phyloP scores from a whole-genome alignment of 1,140 invertebrate genomes.

The Papilio dardanus region DNA sequence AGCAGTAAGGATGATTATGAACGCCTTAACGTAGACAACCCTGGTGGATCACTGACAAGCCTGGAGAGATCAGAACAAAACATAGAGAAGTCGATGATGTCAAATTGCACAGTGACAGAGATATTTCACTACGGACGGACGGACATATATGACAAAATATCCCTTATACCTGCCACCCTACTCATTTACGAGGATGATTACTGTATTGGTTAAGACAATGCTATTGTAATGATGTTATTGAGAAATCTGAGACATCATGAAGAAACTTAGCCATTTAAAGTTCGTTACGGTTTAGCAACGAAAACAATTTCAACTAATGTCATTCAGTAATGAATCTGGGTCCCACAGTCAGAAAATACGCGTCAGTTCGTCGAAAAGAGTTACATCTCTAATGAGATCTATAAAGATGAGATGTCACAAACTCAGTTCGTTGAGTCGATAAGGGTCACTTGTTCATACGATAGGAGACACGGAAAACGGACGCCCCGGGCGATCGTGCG shows the following conservation, averaged over 20 bases:
- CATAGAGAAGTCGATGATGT: not conserved
- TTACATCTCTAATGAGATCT: too few species aligned
- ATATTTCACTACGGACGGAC: not conserved
- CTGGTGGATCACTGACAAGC: not conserved
- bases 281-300: slow-evolving; percentile 9
- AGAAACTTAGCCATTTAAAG: slow-evolving; percentile 21
- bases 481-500: slow-evolving; percentile 54
- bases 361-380: too few species aligned
- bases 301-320: slow-evolving; percentile 19
- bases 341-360: not conserved
- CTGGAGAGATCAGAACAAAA: not conserved
- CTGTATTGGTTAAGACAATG: not conserved
- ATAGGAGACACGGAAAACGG: slow-evolving; percentile 56
- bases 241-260: not conserved
- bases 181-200: not conserved
- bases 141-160: not conserved
- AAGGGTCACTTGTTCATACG: slow-evolving; percentile 20
- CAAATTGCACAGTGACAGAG: too few species aligned
- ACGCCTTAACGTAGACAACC: too few species aligned
- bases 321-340: slow-evolving; percentile 5
- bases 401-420: too few species aligned
- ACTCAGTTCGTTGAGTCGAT: too few species aligned
- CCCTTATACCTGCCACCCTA: not conserved
- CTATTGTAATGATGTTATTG: not conserved
- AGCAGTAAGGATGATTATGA: too few species aligned